Conservation (phyloP, 2,888 invertebrate genomes). For the Epistrophella euchroma region DNA sequence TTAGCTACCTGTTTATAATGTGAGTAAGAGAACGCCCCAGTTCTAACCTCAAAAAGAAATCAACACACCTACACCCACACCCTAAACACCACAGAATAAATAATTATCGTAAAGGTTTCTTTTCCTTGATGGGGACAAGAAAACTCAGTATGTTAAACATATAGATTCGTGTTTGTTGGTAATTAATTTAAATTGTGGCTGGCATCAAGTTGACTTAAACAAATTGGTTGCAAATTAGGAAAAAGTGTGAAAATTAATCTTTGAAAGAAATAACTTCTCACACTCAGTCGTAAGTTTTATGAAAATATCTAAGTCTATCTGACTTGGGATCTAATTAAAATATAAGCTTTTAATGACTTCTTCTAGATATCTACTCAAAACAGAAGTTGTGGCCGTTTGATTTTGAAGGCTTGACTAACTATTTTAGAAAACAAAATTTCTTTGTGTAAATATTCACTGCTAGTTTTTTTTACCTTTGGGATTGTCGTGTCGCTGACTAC, state of each 20-base stretch:
- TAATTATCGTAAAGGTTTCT: neutral
- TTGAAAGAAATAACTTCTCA: neutral
- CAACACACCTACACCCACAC: constrained; percentile 2
- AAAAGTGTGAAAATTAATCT: constrained; percentile 14
- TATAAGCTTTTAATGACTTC: no score
- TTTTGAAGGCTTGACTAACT: no score
- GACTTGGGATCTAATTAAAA: no score
- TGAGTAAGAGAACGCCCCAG: neutral
- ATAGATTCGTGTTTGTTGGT: constrained; percentile 18
- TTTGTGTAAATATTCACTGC: no score
- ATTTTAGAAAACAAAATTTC: no score
- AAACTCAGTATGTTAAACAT: neutral
- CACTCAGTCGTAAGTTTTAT: neutral
- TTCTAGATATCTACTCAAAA: no score
- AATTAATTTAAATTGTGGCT: constrained; percentile 3
- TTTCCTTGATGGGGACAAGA: constrained; percentile 4
- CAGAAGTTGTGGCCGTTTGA: no score
- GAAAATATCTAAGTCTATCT: neutral
- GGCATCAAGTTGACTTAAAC: constrained; percentile 3
- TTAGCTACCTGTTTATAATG: constrained; percentile 6
- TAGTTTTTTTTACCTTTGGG: no score
- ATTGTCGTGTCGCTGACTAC: no score
- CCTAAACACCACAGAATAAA: neutral
- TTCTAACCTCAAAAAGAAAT: neutral
- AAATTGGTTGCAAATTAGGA: constrained; percentile 12